Evolutionary conservation across 2,888 invertebrate genomes (phyloP), one percentile per base, ranked within the genome.

Genomic region (Rotaria macrura): DNA sequence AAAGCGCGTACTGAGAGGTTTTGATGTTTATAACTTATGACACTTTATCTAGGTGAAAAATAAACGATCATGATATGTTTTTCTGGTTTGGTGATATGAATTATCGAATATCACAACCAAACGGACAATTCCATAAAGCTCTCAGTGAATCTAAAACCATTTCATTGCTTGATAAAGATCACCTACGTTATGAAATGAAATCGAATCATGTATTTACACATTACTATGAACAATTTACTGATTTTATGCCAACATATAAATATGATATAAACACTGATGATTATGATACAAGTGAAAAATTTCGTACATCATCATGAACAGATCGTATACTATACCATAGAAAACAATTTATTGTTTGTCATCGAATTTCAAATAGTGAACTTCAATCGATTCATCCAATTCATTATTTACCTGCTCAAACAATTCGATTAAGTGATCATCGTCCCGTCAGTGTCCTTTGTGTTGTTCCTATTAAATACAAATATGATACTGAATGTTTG

Each of bases 11-110:
- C n/a, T 34, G 0, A 20, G 34, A 20, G 20, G 38, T 7, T 25
- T 25, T 4, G 7, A 34, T 6, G 23, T 25, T 79, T 79, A n/a
- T n/a, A n/a, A n/a, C n/a, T n/a, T n/a, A n/a, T n/a, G n/a, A n/a
- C n/a, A n/a, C n/a, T n/a, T n/a, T n/a, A n/a, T n/a, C n/a, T 79
- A 79, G 79, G 25, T 79, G 79, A 43, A 79, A 79, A 79, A 79
- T 86, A 29, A 74, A 55, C 40, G 79, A 86, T 47, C 98, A 99
- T 90, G 99, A 99, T 91, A 97, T 96, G 90, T 94, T 99, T 1
- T 97, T 99, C 91, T 99, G 99, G 99, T 96, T 98, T 91, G 99
- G 99, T 0, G 99, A 99, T 92, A 99, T 99, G 91, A 99, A 99
- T 91, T 99, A 99, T 90, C 94, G 99, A 86, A 94, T 99, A 86